Percentiles rank a stretch among this genome's conserved stretches.
phyloP scores from a whole-genome alignment of 2,797 vertebrate species.

The Smutsia temminckii region DNA sequence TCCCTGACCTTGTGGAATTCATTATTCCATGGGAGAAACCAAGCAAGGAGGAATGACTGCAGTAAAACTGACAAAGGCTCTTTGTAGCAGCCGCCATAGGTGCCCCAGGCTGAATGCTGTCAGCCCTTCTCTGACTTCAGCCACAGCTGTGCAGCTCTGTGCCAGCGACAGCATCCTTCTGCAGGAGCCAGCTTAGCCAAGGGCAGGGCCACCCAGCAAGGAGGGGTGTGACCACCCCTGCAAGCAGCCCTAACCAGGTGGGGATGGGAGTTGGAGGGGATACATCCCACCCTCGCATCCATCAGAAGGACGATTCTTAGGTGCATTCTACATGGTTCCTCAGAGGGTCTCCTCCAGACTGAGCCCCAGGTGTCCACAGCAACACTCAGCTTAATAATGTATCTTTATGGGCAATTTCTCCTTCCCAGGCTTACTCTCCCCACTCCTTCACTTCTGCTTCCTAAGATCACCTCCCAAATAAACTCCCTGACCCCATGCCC shows the following conservation, averaged over 20 bases:
- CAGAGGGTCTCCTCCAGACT: background rate
- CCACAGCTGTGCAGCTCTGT: background rate
- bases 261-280: background rate
- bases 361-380: background rate
- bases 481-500: background rate
- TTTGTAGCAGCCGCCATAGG: background rate
- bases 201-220: background rate
- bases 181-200: background rate
- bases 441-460: background rate
- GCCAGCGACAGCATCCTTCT: background rate
- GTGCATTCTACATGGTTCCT: background rate
- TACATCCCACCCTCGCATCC: background rate
- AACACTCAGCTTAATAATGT: background rate
- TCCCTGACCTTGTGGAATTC: background rate
- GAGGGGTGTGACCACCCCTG: background rate
- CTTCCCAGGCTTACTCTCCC: background rate
- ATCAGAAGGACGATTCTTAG: background rate
- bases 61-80: background rate
- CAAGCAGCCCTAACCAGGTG: background rate
- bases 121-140: background rate
- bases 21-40: background rate
- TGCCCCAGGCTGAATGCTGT: background rate
- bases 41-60: background rate
- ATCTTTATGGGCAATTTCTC: background rate
- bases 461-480: background rate